Evolutionary conservation across 2,797 vertebrate species (phyloP).

Genomic region (Clamator glandarius): DNA sequence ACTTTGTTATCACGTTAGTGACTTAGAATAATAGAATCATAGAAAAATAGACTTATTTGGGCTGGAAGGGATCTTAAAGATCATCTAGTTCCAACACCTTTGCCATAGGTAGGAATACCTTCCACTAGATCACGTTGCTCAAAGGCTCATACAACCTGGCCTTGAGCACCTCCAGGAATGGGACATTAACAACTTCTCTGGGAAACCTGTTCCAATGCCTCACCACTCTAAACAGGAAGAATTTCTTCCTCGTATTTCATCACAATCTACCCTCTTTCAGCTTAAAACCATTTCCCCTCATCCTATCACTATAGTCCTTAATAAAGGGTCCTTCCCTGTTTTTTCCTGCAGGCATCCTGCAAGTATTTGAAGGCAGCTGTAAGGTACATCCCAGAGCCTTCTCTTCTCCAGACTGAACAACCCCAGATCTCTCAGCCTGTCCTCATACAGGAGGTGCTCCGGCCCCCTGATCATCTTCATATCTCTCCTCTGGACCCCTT

Average conservation of each 20-base stretch:
- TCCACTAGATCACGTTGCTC: not conserved
- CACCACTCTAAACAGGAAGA: not conserved
- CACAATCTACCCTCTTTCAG: not conserved
- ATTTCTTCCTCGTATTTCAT: not conserved
- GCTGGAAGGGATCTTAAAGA: not conserved
- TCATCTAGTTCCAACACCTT: not conserved
- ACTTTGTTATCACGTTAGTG: not conserved
- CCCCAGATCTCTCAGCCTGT: not conserved
- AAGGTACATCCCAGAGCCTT: accelerated
- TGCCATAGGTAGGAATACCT: not conserved
- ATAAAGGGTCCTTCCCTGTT: not conserved
- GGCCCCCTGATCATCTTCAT: not conserved
- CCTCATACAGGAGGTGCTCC: not conserved
- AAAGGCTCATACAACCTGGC: not conserved
- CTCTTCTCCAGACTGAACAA: not conserved
- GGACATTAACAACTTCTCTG: not conserved
- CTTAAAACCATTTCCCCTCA: not conserved
- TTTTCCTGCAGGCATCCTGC: not conserved
- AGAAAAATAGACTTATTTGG: not conserved
- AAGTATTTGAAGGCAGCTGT: too few relatives aligned
- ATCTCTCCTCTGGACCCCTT: too few relatives aligned
- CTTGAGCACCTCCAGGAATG: not conserved
- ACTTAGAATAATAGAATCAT: not conserved
- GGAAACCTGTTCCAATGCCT: not conserved
- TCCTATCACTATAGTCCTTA: too few relatives aligned